Percentiles rank a stretch among this genome's conserved stretches.
Evolutionary conservation across 2,888 invertebrate species (phyloP).

Genomic region (Coremacera marginata): DNA sequence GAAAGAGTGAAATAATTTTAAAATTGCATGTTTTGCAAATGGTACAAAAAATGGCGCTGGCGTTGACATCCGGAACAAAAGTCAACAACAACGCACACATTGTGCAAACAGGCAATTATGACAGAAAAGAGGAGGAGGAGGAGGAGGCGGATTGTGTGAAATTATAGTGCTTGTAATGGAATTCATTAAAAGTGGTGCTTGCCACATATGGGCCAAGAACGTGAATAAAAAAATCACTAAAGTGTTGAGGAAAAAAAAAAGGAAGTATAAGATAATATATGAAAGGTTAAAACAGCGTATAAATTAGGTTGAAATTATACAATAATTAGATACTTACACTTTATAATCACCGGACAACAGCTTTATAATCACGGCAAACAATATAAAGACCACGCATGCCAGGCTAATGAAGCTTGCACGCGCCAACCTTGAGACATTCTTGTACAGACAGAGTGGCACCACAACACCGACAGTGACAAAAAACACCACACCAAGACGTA

Average conservation of each 20-base stretch:
- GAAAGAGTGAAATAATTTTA: too few species aligned
- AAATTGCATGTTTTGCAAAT: too few species aligned
- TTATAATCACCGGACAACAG: constrained; percentile 71
- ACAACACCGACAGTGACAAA: constrained; percentile 81
- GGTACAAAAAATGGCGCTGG: too few species aligned
- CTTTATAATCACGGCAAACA: constrained; percentile 74
- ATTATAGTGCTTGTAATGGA: neutral
- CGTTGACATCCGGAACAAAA: too few species aligned
- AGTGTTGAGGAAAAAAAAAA: too few species aligned
- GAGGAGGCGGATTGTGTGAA: neutral
- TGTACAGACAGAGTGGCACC: constrained; percentile 83
- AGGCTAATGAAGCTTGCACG: constrained; percentile 70
- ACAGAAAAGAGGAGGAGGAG: neutral
- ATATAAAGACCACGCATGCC: constrained; percentile 80
- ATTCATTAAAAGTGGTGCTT: too few species aligned
- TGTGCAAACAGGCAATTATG: neutral
- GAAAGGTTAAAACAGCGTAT: too few species aligned
- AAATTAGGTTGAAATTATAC: neutral
- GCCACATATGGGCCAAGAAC: too few species aligned
- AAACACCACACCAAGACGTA: constrained; percentile 73
- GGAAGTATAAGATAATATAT: too few species aligned
- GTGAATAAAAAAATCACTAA: too few species aligned
- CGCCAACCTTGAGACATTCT: constrained; percentile 74
- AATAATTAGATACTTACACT: constrained; percentile 73
- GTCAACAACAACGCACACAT: too few species aligned